Percentiles rank a stretch among this genome's conserved stretches.
Evolutionary conservation across 2,113 vertebrate genomes (phyloP).

Genomic region (Genyomyrus donnyi): DNA sequence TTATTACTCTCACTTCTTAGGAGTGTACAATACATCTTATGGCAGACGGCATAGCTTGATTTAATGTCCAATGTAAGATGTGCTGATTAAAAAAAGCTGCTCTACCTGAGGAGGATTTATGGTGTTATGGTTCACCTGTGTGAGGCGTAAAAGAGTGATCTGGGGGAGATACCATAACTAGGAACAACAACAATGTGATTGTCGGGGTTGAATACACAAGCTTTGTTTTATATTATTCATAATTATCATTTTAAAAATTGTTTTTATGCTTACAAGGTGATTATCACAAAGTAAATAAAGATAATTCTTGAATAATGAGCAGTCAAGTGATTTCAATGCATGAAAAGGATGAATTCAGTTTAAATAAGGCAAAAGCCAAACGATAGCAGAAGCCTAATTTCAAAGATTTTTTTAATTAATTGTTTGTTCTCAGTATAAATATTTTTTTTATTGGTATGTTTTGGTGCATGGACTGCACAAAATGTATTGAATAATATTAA

Average conservation of each 20-base stretch:
- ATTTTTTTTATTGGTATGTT: not conserved
- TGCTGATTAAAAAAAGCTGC: not conserved
- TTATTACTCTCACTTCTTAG: slow-evolving; percentile 24
- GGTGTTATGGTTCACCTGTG: not conserved
- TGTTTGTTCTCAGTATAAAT: not conserved
- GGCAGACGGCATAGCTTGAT: not conserved
- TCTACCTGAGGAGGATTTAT: not conserved
- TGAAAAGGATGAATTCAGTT: not conserved
- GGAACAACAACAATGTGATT: not conserved
- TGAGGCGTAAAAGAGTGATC: not conserved
- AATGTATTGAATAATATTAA: not conserved
- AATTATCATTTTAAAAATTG: not conserved
- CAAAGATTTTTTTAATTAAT: not conserved
- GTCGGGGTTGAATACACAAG: not conserved
- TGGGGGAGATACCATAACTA: not conserved
- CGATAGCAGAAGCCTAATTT: not conserved
- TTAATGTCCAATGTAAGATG: not conserved
- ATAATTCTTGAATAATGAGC: not conserved
- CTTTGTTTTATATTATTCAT: not conserved
- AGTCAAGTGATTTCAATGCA: not conserved
- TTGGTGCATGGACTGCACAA: not conserved
- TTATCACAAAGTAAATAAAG: not conserved
- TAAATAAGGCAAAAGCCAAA: not conserved
- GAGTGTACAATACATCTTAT: not conserved
- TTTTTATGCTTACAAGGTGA: not conserved